Conservation (phyloP, 2,888 invertebrate genomes). For the Lamellibrachia columna region DNA sequence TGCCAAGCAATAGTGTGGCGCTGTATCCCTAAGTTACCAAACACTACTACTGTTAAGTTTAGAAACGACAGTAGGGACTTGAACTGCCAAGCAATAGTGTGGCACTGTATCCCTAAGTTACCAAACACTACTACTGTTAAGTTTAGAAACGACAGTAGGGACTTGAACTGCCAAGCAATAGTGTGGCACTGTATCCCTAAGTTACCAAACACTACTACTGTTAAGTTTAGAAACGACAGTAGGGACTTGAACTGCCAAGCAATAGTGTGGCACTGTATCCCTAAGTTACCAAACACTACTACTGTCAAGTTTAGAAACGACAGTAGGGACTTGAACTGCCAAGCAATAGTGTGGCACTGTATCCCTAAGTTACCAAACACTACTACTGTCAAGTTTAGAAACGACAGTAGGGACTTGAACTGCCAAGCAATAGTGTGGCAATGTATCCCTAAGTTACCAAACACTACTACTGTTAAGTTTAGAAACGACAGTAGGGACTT, state of each 20-base stretch:
- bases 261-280: neutral
- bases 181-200: neutral
- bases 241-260: no score
- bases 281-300: neutral
- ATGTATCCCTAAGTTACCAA: neutral
- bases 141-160: no score
- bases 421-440: neutral
- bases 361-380: neutral
- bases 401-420: no score
- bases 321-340: no score
- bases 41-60: neutral
- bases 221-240: no score
- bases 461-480: neutral
- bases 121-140: neutral
- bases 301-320: neutral
- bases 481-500: no score
- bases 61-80: no score
- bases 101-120: neutral
- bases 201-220: neutral
- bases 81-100: neutral
- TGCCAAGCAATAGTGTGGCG: no score
- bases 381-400: neutral
- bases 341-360: no score
- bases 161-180: no score
- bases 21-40: neutral